phyloP scores from a whole-genome alignment of 2,888 invertebrate genomes.

The Oxytorus armatus region DNA sequence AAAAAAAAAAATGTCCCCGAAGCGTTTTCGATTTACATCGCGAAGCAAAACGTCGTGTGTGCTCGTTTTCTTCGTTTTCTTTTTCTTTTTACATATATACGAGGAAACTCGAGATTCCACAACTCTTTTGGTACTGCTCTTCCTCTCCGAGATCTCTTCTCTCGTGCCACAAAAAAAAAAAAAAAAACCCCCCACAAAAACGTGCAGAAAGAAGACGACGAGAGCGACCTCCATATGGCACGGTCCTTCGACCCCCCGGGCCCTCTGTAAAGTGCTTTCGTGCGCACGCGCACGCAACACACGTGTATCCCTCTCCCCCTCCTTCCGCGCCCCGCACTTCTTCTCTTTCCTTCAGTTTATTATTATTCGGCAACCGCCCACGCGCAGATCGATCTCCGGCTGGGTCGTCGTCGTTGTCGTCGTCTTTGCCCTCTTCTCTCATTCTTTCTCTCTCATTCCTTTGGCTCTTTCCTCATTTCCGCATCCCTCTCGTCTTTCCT shows the following conservation, averaged over 20 bases:
- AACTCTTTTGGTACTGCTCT: slow-evolving; percentile 18
- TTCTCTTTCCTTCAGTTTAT: slow-evolving; percentile 73
- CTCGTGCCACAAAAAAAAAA: slow-evolving; percentile 1
- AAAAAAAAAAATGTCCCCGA: slow-evolving; percentile 45
- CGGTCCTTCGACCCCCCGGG: slow-evolving; percentile 61
- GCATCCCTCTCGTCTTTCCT: slow-evolving; percentile 56
- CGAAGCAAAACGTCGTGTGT: slow-evolving; percentile 13
- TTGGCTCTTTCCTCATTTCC: slow-evolving; percentile 52
- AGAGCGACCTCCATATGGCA: slow-evolving; percentile 59
- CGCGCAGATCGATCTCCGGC: slow-evolving; percentile 74
- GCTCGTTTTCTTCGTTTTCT: slow-evolving; percentile 27
- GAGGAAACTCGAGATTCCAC: slow-evolving; percentile 68
- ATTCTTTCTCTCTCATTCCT: neutral
- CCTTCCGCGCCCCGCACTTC: slow-evolving; percentile 9
- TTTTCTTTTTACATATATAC: slow-evolving; percentile 18
- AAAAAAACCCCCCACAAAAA: slow-evolving; percentile 20
- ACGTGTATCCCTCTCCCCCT: slow-evolving; percentile 41
- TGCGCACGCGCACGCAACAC: slow-evolving; percentile 44
- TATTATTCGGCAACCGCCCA: slow-evolving; percentile 82
- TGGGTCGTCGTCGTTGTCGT: slow-evolving; percentile 44
- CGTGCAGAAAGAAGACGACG: slow-evolving; percentile 33
- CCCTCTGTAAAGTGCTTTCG: slow-evolving; percentile 51
- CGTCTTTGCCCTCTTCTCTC: slow-evolving; percentile 6
- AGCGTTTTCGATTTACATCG: slow-evolving; percentile 63
- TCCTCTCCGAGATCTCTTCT: slow-evolving; percentile 30